These are phyloP conservation scores for Ypsolopha sequella DNA, from an alignment of 2,888 invertebrate genomes.

Conservation along the genomic window DNA sequence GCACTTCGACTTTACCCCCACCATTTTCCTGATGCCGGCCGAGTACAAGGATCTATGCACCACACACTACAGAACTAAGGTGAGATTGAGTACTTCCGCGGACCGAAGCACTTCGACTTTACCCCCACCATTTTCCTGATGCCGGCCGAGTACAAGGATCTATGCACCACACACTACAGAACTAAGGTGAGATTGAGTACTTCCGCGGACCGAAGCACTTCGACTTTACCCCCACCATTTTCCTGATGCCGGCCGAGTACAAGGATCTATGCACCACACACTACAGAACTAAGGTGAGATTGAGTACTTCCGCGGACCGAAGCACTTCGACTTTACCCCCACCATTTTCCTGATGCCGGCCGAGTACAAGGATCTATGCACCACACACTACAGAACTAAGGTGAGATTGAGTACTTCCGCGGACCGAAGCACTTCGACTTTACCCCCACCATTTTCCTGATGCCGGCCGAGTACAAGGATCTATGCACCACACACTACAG, in stretches of 20 bases:
- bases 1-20: slow-evolving; percentile 95
- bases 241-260: slow-evolving; percentile 92
- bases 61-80: slow-evolving; percentile 82
- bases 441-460: slow-evolving; percentile 95
- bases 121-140: slow-evolving; percentile 96
- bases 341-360: slow-evolving; percentile 94
- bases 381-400: slow-evolving; percentile 81
- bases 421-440: slow-evolving; percentile 93
- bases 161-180: slow-evolving; percentile 76
- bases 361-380: slow-evolving; percentile 83
- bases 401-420: slow-evolving; percentile 87
- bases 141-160: slow-evolving; percentile 87
- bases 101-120: slow-evolving; percentile 91
- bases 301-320: slow-evolving; percentile 86
- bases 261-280: slow-evolving; percentile 76
- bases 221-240: slow-evolving; percentile 95
- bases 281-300: slow-evolving; percentile 89
- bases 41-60: slow-evolving; percentile 83
- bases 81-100: slow-evolving; percentile 88
- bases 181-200: slow-evolving; percentile 90
- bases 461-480: slow-evolving; percentile 89
- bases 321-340: slow-evolving; percentile 95
- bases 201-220: slow-evolving; percentile 88
- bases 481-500: slow-evolving; percentile 73
- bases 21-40: slow-evolving; percentile 94